Evolutionary conservation across 2,888 invertebrate genomes (phyloP), one percentile per base, ranked within the genome.

Genomic region (Alloscopus bannaensis): DNA sequence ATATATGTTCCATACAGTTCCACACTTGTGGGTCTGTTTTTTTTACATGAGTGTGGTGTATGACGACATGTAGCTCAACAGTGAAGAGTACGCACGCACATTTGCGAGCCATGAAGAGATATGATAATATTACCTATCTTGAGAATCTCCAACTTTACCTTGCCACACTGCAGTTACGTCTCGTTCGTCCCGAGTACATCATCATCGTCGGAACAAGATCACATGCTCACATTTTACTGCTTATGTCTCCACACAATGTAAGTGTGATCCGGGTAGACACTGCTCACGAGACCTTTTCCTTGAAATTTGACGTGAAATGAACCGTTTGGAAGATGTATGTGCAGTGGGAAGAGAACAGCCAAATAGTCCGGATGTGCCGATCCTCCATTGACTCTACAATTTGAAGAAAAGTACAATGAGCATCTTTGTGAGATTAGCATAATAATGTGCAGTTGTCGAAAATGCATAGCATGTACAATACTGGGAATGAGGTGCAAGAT

Each of bases 241-340:
- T n/a, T n/a, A 60, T 76, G 68, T 68, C 52, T 76, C 75, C 75
- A 68, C 68, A 76, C 75, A 76, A 20, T 24, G 20, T 76, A 76
- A 76, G 68, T 66, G 68, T 60, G 75, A 40, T 68, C 59, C 59
- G 59, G 29, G 59, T n/a, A 31, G 59, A 29, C 59, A 59, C 59
- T 59, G 29, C 31, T 59, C 31, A 36, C 66, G 60, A 45, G 75
- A 75, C 66, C 60, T 52, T 68, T 62, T 64, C 59, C 64, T 78
- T 65, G 70, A 70, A 78, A 77, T 77, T 62, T 76, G 29, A 70
- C 62, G 45, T 65, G 78, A 78, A 78, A 78, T 65, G 78, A 78
- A 71, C 78, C 78, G 65, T 78, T 78, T 70, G 78, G 78, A 78
- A 70, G 70, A 78, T 78, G 70, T 70, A 78, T 62, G 59, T n/a